phyloP scores from a whole-genome alignment of 2,888 invertebrate genomes.

The Silvanus unidentatus region DNA sequence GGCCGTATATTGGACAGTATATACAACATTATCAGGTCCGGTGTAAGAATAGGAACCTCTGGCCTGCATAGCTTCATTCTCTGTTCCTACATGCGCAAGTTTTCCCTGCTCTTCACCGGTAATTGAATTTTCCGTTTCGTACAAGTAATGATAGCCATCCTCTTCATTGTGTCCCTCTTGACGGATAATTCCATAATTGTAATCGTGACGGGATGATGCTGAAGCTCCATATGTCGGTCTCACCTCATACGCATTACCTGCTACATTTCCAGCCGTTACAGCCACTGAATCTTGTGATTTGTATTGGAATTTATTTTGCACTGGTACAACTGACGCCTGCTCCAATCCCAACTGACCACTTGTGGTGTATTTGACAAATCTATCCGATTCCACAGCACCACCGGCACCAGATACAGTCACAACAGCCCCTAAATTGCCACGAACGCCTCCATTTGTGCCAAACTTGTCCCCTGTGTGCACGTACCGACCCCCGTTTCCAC shows the following conservation, averaged over 20 bases:
- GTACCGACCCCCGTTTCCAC: no score
- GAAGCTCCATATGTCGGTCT: no score
- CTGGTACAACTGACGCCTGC: no score
- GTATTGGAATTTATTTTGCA: no score
- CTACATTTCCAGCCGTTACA: no score
- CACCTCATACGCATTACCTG: no score
- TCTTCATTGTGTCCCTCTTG: conserved; percentile 49
- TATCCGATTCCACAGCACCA: no score
- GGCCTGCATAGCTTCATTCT: conserved; percentile 56
- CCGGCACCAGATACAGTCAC: conserved; percentile 20
- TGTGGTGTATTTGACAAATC: no score
- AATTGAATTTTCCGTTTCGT: conserved; percentile 59
- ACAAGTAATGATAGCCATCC: conserved; percentile 56
- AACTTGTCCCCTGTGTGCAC: conserved; percentile 4
- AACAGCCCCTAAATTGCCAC: conserved; percentile 10
- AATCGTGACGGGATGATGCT: no score
- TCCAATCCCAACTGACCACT: no score
- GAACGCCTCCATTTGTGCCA: conserved; percentile 8
- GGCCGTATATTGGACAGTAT: conserved; percentile 56
- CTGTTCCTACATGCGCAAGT: conserved; percentile 46
- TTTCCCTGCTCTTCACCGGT: conserved; percentile 55
- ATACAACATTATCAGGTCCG: conserved; percentile 55
- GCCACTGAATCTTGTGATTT: no score
- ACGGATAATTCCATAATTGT: conserved; percentile 51
- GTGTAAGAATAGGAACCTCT: conserved; percentile 60